Evolutionary conservation across 2,888 invertebrate species (phyloP).

Genomic region (Chromoteleia sp.): DNA sequence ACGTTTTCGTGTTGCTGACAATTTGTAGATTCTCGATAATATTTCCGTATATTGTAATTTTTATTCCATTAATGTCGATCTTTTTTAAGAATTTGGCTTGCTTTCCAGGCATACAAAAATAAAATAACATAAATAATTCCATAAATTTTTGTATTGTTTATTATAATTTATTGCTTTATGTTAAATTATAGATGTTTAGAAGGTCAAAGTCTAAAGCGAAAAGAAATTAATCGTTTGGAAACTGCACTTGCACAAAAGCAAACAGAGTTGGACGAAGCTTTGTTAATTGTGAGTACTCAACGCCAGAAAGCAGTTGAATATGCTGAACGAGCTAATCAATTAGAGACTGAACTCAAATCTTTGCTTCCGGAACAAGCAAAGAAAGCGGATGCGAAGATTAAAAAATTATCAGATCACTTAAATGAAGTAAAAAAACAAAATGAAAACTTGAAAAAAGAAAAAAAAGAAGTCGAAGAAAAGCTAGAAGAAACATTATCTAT

Average conservation of each 20-base stretch:
- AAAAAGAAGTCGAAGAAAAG: constrained; percentile 75
- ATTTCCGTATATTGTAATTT: too few relatives aligned
- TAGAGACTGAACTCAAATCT: constrained; percentile 80
- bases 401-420: constrained; percentile 79
- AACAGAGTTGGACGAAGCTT: constrained; percentile 80
- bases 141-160: constrained; percentile 4
- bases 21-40: too few relatives aligned
- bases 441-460: constrained; percentile 77
- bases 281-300: constrained; percentile 74
- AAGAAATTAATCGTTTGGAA: constrained; percentile 85
- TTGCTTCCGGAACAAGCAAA: constrained; percentile 79
- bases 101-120: too few relatives aligned
- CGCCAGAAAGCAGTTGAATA: constrained; percentile 77
- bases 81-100: too few relatives aligned
- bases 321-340: constrained; percentile 78
- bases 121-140: neutral
- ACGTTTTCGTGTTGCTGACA: too few relatives aligned
- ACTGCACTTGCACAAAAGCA: constrained; percentile 82
- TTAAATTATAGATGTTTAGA: constrained; percentile 81
- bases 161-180: constrained; percentile 5
- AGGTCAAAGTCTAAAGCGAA: constrained; percentile 85
- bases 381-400: constrained; percentile 80
- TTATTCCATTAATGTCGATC: too few relatives aligned
- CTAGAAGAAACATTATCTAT: constrained; percentile 77
- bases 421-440: constrained; percentile 78